Conservation (phyloP, 2,888 invertebrate genomes). For the Caenorhabditis drosophilae region DNA sequence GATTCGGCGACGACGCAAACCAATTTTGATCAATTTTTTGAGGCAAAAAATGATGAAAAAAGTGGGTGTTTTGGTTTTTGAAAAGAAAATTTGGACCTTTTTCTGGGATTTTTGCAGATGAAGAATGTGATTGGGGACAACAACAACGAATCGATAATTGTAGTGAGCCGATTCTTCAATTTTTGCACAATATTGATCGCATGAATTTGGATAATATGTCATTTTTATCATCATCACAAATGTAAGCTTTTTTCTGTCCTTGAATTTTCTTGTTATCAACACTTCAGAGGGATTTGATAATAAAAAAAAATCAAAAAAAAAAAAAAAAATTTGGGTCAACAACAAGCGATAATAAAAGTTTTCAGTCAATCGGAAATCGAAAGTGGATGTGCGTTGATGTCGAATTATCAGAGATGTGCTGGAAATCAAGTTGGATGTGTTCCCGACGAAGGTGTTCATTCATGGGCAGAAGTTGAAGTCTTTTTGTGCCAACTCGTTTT, state of each 20-base stretch:
- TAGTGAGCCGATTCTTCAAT: conserved; percentile 48
- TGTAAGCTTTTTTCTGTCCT: conserved; percentile 15
- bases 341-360: too few relatives aligned
- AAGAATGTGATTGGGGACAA: conserved; percentile 44
- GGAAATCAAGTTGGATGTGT: conserved; percentile 49
- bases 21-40: not conserved
- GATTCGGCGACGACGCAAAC: conserved; percentile 10
- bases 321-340: not conserved
- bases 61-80: too few relatives aligned
- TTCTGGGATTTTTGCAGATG: conserved; percentile 16
- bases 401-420: conserved; percentile 50
- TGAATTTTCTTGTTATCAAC: too few relatives aligned
- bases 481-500: conserved; percentile 64
- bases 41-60: not conserved
- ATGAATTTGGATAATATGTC: conserved; percentile 29
- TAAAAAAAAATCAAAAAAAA: not conserved
- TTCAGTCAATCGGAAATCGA: conserved; percentile 48
- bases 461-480: conserved; percentile 57
- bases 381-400: conserved; percentile 49
- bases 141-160: conserved; percentile 53
- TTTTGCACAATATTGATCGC: conserved; percentile 45
- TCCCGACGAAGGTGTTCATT: conserved; percentile 43
- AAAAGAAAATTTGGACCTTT: too few relatives aligned
- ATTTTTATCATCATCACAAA: conserved; percentile 16
- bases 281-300: not conserved